Percentiles rank a stretch among this genome's conserved stretches.
Conservation (phyloP, 2,888 invertebrate species). For the Agriopis marginaria region DNA sequence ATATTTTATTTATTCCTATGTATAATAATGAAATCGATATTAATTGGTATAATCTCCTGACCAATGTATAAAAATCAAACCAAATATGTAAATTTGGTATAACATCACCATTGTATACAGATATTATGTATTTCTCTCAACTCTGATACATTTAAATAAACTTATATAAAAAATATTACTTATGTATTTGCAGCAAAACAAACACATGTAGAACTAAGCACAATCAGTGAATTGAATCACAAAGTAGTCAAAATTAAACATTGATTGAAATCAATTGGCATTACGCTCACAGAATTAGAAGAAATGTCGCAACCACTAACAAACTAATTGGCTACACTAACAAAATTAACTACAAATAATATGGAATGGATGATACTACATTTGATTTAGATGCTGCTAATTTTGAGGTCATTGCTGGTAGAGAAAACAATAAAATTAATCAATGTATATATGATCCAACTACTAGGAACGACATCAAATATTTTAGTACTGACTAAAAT, state of each 20-base stretch:
- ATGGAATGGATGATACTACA: slow-evolving; percentile 39
- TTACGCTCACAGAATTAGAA: slow-evolving; percentile 52
- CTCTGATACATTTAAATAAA: background rate
- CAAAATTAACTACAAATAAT: slow-evolving; percentile 46
- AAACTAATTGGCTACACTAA: slow-evolving; percentile 51
- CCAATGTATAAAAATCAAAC: slow-evolving; percentile 30
- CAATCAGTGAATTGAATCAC: slow-evolving; percentile 61
- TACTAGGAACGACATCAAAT: slow-evolving; percentile 34
- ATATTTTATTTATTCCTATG: no score
- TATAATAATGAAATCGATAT: no score
- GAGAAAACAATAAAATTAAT: slow-evolving; percentile 13
- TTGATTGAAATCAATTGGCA: slow-evolving; percentile 51
- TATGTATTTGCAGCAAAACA: slow-evolving; percentile 12
- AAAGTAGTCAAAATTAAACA: slow-evolving; percentile 52
- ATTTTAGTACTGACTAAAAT: slow-evolving; percentile 42
- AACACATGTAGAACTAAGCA: slow-evolving; percentile 57
- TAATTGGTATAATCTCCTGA: background rate
- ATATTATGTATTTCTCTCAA: background rate
- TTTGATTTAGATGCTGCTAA: slow-evolving; percentile 48
- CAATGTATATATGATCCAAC: slow-evolving; percentile 25
- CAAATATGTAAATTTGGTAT: slow-evolving; percentile 41
- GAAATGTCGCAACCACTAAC: slow-evolving; percentile 52
- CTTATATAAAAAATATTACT: background rate
- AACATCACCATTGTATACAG: slow-evolving; percentile 16
- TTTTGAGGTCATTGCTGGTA: slow-evolving; percentile 53